phyloP scores from a whole-genome alignment of 2,888 invertebrate species.

The Acheta domesticus region DNA sequence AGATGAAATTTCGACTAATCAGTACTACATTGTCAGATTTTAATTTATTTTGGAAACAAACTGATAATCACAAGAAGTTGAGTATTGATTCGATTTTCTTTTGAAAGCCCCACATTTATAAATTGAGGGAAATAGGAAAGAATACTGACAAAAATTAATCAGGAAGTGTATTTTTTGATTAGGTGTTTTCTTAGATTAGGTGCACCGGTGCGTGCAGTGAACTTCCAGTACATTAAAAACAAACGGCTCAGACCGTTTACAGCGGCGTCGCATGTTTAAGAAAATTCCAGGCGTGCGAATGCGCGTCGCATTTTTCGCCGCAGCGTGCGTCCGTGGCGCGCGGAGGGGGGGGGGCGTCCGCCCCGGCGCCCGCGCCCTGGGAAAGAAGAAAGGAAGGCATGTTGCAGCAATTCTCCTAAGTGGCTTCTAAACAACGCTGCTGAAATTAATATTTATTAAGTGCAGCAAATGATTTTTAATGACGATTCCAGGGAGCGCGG shows the following conservation, averaged over 20 bases:
- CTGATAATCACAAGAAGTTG: too few relatives aligned
- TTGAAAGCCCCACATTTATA: too few relatives aligned
- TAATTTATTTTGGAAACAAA: too few relatives aligned
- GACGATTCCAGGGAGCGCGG: background rate
- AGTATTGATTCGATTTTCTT: too few relatives aligned
- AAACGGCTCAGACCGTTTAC: background rate
- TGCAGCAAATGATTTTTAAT: conserved; percentile 9
- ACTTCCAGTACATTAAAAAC: too few relatives aligned
- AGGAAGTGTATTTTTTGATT: too few relatives aligned
- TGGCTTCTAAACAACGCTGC: conserved; percentile 11
- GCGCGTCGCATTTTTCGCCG: background rate
- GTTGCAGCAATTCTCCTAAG: conserved; percentile 10
- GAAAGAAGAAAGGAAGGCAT: conserved; percentile 4
- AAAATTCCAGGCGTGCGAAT: background rate
- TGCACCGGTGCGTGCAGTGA: too few relatives aligned
- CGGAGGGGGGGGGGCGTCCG: background rate
- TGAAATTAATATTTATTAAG: conserved; percentile 9
- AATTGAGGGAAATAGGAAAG: too few relatives aligned
- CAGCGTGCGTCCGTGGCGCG: background rate
- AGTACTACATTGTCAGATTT: too few relatives aligned
- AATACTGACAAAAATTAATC: too few relatives aligned
- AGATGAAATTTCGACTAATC: too few relatives aligned
- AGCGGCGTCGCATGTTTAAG: background rate
- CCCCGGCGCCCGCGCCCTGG: background rate
- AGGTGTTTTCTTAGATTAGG: too few relatives aligned